phyloP scores from a whole-genome alignment of 2,113 vertebrate species.

The Anthoscopus minutus region DNA sequence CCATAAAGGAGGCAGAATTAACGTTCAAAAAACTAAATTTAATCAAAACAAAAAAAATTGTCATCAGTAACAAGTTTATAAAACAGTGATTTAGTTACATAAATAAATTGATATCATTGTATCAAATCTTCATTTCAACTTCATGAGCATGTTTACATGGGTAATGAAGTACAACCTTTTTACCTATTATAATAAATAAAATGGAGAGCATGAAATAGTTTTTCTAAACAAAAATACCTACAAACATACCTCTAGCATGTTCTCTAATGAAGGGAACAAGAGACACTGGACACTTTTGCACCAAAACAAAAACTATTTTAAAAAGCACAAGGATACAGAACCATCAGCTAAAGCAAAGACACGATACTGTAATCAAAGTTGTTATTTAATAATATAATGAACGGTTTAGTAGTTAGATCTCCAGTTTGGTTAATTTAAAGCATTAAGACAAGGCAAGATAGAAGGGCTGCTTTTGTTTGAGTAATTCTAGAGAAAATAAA shows the following conservation, averaged over 20 bases:
- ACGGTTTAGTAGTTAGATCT: slow-evolving; percentile 96
- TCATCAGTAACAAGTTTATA: slow-evolving; percentile 99
- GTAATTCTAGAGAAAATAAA: slow-evolving; percentile 87
- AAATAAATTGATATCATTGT: slow-evolving; percentile 99
- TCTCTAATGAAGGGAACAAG: slow-evolving; percentile 88
- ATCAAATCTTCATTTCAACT: slow-evolving; percentile 99
- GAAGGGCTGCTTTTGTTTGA: slow-evolving; percentile 94
- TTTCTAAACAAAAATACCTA: slow-evolving; percentile 92
- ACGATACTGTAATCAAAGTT: slow-evolving; percentile 94
- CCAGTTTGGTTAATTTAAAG: slow-evolving; percentile 99
- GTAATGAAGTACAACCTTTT: slow-evolving; percentile 95
- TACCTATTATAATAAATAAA: slow-evolving; percentile 97
- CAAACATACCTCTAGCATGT: slow-evolving; percentile 93
- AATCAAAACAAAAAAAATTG: background rate
- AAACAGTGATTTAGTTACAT: slow-evolving; percentile 99
- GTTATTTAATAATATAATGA: slow-evolving; percentile 91
- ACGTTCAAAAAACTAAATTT: background rate
- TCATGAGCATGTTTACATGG: slow-evolving; percentile 94
- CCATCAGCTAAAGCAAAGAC: slow-evolving; percentile 98
- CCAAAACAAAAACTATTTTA: slow-evolving; percentile 88
- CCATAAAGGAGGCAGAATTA: background rate
- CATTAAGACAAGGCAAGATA: slow-evolving; percentile 99
- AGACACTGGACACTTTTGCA: slow-evolving; percentile 94
- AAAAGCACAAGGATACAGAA: slow-evolving; percentile 94
- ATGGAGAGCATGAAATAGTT: slow-evolving; percentile 84